phyloP scores from a whole-genome alignment of 2,113 vertebrate genomes.

The Pandion haliaetus region DNA sequence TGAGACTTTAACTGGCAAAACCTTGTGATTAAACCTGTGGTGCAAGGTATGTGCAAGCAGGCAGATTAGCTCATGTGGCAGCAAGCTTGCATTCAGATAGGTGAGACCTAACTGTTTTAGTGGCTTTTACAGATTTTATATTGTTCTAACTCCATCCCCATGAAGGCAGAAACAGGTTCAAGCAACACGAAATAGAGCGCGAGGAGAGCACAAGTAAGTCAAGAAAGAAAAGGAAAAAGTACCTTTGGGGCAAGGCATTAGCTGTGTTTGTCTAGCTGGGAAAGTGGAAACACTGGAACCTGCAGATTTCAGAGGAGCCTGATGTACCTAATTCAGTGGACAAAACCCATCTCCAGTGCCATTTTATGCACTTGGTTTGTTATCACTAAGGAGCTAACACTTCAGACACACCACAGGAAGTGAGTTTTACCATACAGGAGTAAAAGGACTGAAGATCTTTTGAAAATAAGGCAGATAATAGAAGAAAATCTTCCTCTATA shows the following conservation, averaged over 20 bases:
- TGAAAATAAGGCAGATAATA: slow-evolving; percentile 1
- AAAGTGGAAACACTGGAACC: not conserved
- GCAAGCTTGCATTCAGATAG: not conserved
- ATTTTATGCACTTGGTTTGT: not conserved
- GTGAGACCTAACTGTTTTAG: not conserved
- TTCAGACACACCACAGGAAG: not conserved
- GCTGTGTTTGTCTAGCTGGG: not conserved
- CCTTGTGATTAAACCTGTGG: not conserved
- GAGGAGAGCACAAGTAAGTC: not conserved
- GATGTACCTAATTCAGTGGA: not conserved
- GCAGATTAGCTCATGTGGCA: not conserved
- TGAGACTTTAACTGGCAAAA: not conserved
- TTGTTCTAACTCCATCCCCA: not conserved
- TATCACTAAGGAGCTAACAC: not conserved
- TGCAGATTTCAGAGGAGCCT: not conserved
- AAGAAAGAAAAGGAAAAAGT: not conserved
- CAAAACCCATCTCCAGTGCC: not conserved
- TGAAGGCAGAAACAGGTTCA: not conserved
- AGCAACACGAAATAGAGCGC: not conserved
- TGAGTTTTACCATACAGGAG: not conserved
- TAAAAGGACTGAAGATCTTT: slow-evolving; percentile 11
- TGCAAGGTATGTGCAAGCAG: not conserved
- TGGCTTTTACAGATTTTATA: not conserved
- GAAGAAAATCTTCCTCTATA: not conserved
- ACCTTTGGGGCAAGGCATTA: not conserved